These are phyloP conservation scores for Listronotus oregonensis DNA, from an alignment of 1,140 invertebrate genomes.

Conservation along the genomic window DNA sequence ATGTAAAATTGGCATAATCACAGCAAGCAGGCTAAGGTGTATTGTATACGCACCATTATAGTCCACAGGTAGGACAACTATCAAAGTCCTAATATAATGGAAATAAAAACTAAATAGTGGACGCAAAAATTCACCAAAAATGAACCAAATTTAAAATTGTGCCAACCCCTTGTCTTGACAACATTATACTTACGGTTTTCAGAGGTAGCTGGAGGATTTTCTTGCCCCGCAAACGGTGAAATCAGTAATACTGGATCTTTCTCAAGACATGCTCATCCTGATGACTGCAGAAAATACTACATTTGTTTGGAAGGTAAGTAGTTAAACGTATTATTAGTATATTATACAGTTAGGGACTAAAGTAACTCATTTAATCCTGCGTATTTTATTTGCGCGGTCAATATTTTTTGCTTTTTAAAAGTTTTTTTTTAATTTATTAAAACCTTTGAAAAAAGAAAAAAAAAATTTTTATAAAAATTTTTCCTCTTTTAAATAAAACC, in stretches of 20 bases:
- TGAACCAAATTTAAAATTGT: constrained; percentile 33
- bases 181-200: constrained; percentile 49
- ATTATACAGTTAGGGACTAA: too few species aligned
- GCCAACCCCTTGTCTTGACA: constrained; percentile 26
- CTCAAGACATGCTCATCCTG: constrained; percentile 91
- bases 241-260: constrained; percentile 83
- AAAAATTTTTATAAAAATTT: too few species aligned
- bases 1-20: too few species aligned
- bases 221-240: constrained; percentile 82
- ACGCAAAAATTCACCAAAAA: constrained; percentile 2
- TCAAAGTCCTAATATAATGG: too few species aligned
- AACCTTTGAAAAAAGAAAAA: too few species aligned
- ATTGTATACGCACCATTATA: not conserved
- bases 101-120: not conserved
- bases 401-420: too few species aligned
- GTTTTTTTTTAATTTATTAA: too few species aligned
- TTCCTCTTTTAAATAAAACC: too few species aligned
- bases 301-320: constrained; percentile 80
- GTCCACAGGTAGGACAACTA: not conserved
- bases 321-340: too few species aligned
- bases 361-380: too few species aligned
- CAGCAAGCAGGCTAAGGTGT: too few species aligned
- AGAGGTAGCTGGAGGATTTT: constrained; percentile 89
- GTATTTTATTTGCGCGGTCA: too few species aligned
- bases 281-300: constrained; percentile 94